Evolutionary conservation across 2,888 invertebrate species (phyloP).

Genomic region (Tenthredo distinguenda): DNA sequence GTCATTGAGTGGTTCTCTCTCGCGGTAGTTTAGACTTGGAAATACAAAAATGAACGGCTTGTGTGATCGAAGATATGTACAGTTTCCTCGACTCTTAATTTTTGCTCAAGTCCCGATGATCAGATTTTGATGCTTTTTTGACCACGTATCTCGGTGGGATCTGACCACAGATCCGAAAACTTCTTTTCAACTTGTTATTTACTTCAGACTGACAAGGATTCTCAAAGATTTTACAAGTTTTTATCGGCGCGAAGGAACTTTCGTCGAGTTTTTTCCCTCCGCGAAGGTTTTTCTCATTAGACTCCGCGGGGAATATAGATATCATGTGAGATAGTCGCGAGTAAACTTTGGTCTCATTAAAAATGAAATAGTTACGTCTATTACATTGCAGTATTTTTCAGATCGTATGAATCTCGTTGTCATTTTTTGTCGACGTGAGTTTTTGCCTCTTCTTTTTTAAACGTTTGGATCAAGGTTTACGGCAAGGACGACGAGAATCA

Average conservation of each 20-base stretch:
- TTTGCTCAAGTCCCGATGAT: not conserved
- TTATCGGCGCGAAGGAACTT: too few species aligned
- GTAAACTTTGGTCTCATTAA: not conserved
- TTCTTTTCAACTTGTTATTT: not conserved
- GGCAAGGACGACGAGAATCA: conserved; percentile 2
- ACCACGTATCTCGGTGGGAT: not conserved
- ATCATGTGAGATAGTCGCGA: not conserved
- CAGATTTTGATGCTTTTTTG: not conserved
- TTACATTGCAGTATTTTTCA: too few species aligned
- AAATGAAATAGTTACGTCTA: not conserved
- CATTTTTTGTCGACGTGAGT: not conserved
- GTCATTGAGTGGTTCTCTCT: not conserved
- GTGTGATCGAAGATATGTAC: too few species aligned
- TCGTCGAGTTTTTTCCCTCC: too few species aligned
- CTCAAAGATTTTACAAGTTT: not conserved
- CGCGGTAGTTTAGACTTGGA: not conserved
- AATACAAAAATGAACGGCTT: not conserved
- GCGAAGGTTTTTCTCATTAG: not conserved
- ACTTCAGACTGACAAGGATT: not conserved
- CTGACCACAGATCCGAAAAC: not conserved
- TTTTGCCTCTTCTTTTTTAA: not conserved
- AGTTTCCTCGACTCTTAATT: too few species aligned
- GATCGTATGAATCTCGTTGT: not conserved
- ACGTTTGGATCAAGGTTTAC: not conserved
- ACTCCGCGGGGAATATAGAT: not conserved